phyloP scores from a whole-genome alignment of 2,113 vertebrate genomes.

The Vulpes ferrilata region DNA sequence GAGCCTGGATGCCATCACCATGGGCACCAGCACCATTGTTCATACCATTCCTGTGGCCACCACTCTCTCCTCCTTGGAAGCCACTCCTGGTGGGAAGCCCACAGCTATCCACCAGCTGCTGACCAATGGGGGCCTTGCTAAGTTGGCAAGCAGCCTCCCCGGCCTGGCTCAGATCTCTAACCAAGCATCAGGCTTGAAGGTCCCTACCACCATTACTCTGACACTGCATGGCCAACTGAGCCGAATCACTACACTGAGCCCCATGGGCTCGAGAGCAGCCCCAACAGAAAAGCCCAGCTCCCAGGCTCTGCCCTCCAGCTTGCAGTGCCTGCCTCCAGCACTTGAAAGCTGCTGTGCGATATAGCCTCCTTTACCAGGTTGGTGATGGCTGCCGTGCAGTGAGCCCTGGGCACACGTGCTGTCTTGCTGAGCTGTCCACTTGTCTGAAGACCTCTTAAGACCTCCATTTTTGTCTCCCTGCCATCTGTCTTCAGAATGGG shows the following conservation, averaged over 20 bases:
- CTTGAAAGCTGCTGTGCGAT: constrained; percentile 82
- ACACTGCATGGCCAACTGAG: constrained; percentile 93
- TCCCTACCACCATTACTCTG: constrained; percentile 95
- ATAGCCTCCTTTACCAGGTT: constrained; percentile 78
- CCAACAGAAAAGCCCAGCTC: constrained; percentile 81
- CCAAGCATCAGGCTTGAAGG: constrained; percentile 96
- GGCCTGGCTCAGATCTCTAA: constrained; percentile 96
- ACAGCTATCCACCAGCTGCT: constrained; percentile 97
- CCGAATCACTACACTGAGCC: constrained; percentile 89
- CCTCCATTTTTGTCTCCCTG: constrained; percentile 60
- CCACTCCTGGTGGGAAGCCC: constrained; percentile 90
- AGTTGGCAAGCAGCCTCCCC: constrained; percentile 95
- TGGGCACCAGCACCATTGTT: constrained; percentile 90
- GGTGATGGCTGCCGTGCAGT: constrained; percentile 67
- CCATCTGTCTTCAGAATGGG: constrained; percentile 46
- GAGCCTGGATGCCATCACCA: constrained; percentile 89
- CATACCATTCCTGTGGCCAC: constrained; percentile 94
- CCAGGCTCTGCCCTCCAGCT: constrained; percentile 76
- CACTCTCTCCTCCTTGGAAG: constrained; percentile 87
- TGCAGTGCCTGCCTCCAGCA: constrained; percentile 84
- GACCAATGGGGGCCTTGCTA: constrained; percentile 95
- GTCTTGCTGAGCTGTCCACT: constrained; percentile 63
- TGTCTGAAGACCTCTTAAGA: constrained; percentile 78
- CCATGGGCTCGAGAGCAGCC: constrained; percentile 84
- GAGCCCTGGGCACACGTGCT: constrained; percentile 43